phyloP scores from a whole-genome alignment of 2,888 invertebrate genomes.

The Caenorhabditis sulstoni region DNA sequence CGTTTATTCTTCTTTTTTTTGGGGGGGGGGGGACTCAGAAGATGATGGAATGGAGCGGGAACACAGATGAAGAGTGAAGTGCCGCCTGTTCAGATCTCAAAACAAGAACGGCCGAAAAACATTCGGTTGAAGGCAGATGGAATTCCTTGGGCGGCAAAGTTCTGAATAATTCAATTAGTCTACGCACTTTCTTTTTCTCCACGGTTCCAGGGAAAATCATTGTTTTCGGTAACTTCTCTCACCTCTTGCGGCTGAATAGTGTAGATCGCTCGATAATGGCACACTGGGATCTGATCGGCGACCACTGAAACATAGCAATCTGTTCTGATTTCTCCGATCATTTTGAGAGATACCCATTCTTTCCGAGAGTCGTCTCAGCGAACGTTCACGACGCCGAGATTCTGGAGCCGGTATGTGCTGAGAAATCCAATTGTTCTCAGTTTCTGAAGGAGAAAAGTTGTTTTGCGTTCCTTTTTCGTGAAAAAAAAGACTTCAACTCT shows the following conservation, averaged over 20 bases:
- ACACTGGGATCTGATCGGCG: slow-evolving; percentile 34
- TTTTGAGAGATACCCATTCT: slow-evolving; percentile 44
- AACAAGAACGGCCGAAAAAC: slow-evolving; percentile 62
- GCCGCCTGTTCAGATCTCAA: slow-evolving; percentile 48
- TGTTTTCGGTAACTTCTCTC: no score
- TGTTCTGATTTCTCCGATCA: background rate
- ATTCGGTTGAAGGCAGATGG: slow-evolving; percentile 59
- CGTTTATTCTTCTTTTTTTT: slow-evolving; percentile 5
- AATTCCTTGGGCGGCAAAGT: slow-evolving; percentile 48
- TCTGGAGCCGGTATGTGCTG: slow-evolving; percentile 57
- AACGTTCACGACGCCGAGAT: slow-evolving; percentile 33
- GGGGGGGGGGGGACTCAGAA: background rate
- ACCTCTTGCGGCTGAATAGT: slow-evolving; percentile 52
- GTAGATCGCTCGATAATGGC: slow-evolving; percentile 49
- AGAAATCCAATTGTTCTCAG: slow-evolving; percentile 58
- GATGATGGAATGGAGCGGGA: background rate
- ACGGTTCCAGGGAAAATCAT: no score
- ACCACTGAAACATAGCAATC: slow-evolving; percentile 24
- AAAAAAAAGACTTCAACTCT: slow-evolving; percentile 7
- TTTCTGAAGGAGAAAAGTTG: slow-evolving; percentile 29
- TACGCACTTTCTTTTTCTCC: background rate
- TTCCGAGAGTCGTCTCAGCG: slow-evolving; percentile 52
- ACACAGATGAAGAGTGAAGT: no score
- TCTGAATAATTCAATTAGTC: slow-evolving; percentile 52
- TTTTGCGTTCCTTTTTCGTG: no score